These are phyloP conservation scores for Rhamphomyia laevipes DNA, from an alignment of 2,888 invertebrate genomes.

Conservation along the genomic window DNA sequence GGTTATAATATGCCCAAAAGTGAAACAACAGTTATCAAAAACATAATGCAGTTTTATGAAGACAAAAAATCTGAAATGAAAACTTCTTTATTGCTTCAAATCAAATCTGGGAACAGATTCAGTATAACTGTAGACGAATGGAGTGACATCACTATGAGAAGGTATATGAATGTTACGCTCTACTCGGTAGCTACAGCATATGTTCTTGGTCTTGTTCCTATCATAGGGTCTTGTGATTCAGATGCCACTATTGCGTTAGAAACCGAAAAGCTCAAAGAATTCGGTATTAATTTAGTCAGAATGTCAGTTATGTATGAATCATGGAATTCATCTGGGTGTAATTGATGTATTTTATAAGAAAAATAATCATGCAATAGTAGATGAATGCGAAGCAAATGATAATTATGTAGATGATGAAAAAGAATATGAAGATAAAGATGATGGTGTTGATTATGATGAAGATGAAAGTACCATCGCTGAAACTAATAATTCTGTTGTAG, in stretches of 20 bases:
- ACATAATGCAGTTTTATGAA: no score
- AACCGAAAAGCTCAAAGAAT: not conserved
- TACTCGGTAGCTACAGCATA: not conserved
- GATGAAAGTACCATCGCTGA: not conserved
- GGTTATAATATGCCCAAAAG: no score
- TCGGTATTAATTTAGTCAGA: not conserved
- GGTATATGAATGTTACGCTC: conserved; percentile 4
- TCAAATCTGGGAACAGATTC: not conserved
- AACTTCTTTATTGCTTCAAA: not conserved
- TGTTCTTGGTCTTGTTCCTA: conserved; percentile 6
- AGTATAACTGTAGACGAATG: conserved; percentile 4
- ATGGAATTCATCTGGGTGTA: conserved; percentile 2
- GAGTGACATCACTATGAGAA: not conserved
- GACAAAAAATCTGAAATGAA: not conserved
- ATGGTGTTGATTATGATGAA: not conserved
- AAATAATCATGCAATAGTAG: not conserved
- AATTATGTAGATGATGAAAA: conserved; percentile 3
- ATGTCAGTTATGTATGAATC: not conserved
- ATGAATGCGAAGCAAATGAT: conserved; percentile 5
- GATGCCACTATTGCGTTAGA: not conserved
- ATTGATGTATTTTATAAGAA: conserved; percentile 2
- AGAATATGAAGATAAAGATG: not conserved
- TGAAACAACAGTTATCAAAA: no score
- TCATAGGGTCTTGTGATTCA: conserved; percentile 2
- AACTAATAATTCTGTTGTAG: not conserved